Evolutionary conservation across 1,140 invertebrate genomes (phyloP).

Genomic region (Steinernema khuongi): DNA sequence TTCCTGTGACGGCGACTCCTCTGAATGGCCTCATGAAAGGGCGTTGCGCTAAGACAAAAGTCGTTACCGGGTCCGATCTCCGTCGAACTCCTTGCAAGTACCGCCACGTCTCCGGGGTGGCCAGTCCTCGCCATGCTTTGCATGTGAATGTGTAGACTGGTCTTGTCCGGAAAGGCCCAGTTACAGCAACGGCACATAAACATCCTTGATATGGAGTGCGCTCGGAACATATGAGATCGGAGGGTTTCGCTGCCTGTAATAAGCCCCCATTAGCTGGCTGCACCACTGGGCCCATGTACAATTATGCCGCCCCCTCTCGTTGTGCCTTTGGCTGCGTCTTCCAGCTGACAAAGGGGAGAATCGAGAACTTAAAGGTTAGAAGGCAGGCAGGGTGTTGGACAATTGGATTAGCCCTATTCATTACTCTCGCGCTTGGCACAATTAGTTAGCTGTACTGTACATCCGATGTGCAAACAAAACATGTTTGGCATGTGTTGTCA

Average conservation of each 20-base stretch:
- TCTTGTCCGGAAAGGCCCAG: conserved; percentile 45
- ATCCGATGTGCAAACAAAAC: background rate
- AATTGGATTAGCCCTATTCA: conserved; percentile 10
- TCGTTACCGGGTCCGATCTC: conserved; percentile 20
- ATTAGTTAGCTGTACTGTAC: background rate
- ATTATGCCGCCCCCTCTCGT: too few species aligned
- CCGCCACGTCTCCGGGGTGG: conserved; percentile 40
- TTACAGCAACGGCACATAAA: conserved; percentile 46
- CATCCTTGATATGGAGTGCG: conserved; percentile 41
- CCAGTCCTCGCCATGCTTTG: conserved; percentile 41
- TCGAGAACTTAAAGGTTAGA: too few species aligned
- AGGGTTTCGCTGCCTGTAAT: conserved; percentile 45
- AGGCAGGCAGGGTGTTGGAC: too few species aligned
- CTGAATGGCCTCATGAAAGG: background rate
- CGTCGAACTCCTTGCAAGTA: conserved; percentile 38
- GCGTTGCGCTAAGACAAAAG: background rate
- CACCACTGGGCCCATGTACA: background rate
- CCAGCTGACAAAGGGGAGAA: too few species aligned
- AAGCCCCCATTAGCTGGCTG: background rate
- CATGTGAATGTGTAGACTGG: conserved; percentile 44
- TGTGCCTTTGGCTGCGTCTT: too few species aligned
- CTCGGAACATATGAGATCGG: conserved; percentile 43
- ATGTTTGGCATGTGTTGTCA: background rate
- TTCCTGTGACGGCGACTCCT: conserved; percentile 1
- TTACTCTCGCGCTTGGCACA: background rate